A percentile compares a stretch with the other conserved stretches of the same genome.
phyloP scores from a whole-genome alignment of 1,140 invertebrate genomes.

The Ips nitidus region DNA sequence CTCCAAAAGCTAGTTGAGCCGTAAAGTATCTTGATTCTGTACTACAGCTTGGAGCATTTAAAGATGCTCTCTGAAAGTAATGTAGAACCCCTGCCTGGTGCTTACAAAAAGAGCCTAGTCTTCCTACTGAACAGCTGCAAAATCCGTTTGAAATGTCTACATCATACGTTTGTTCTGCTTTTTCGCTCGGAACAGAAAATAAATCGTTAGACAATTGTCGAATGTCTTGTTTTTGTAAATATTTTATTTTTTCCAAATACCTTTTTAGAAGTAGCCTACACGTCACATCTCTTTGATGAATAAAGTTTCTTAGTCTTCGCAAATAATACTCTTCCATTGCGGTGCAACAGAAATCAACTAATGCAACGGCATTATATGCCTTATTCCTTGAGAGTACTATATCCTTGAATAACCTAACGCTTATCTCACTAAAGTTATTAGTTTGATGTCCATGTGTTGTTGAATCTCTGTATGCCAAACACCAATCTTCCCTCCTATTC shows the following conservation, averaged over 20 bases:
- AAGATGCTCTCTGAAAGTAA: constrained; percentile 12
- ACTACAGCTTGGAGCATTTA: constrained; percentile 7
- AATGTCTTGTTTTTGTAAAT: no score
- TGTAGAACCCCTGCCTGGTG: constrained; percentile 19
- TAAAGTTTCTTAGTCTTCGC: constrained; percentile 4
- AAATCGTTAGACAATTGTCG: no score
- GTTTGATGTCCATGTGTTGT: constrained; percentile 26
- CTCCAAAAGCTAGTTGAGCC: constrained; percentile 24
- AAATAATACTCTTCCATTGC: constrained; percentile 11
- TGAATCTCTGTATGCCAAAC: no score
- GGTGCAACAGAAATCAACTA: constrained; percentile 20
- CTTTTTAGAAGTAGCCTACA: constrained; percentile 15
- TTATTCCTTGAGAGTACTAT: constrained; percentile 1
- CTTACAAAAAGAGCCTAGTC: neutral
- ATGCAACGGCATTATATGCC: constrained; percentile 25
- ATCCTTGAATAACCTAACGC: no score
- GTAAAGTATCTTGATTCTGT: constrained; percentile 18
- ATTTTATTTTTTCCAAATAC: no score
- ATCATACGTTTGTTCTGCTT: neutral
- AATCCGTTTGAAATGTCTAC: constrained; percentile 18
- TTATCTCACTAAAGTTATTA: constrained; percentile 23
- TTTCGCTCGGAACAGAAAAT: no score
- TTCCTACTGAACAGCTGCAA: constrained; percentile 19
- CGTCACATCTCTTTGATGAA: constrained; percentile 3
- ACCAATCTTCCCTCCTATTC: no score